Conservation (phyloP, 1,140 invertebrate species). For the Formica exsecta region DNA sequence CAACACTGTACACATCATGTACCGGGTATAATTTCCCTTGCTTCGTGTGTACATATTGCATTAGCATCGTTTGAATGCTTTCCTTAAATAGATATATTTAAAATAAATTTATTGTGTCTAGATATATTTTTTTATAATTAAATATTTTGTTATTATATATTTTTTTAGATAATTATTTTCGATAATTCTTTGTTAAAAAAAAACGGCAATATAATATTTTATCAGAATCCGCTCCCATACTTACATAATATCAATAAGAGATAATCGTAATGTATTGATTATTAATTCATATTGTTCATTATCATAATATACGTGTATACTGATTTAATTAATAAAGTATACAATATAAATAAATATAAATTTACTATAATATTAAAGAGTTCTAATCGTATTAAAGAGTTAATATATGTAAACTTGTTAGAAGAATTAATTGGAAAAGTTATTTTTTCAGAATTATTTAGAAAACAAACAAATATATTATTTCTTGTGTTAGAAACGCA, state of each 20-base stretch:
- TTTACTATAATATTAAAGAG: neutral
- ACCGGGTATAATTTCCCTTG: neutral
- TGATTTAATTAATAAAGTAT: conserved; percentile 12
- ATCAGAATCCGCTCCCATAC: neutral
- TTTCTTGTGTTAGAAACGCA: neutral
- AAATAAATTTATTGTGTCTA: neutral
- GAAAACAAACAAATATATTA: neutral
- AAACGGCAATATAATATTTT: neutral
- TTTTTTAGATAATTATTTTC: neutral
- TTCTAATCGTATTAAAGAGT: neutral
- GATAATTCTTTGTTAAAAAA: neutral
- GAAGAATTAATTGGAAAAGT: neutral
- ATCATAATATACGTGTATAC: conserved; percentile 20
- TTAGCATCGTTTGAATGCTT: neutral
- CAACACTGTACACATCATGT: neutral
- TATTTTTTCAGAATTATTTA: neutral
- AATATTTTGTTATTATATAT: too few species aligned
- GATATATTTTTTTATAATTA: too few species aligned
- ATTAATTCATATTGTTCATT: conserved; percentile 42
- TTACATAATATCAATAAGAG: neutral
- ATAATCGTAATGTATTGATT: conserved; percentile 27
- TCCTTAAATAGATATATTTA: neutral
- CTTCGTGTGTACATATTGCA: neutral
- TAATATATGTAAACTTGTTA: neutral
- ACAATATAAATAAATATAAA: conserved; percentile 26